phyloP scores from a whole-genome alignment of 2,113 vertebrate genomes.

The Leptodactylus fuscus region DNA sequence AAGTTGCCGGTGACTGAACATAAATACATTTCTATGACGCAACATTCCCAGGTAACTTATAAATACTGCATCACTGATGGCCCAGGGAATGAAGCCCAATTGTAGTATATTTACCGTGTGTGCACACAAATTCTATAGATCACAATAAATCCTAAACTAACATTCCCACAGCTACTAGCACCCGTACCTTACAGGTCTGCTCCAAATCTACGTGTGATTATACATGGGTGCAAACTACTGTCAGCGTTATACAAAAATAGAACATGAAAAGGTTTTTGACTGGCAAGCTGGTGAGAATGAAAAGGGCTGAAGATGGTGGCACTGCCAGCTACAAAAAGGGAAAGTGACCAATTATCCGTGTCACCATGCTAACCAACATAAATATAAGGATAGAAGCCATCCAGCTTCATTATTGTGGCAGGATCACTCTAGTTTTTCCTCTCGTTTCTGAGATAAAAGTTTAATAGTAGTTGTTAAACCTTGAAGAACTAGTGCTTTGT shows the following conservation, averaged over 20 bases:
- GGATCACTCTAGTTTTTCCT: neutral
- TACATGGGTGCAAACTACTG: conserved; percentile 7
- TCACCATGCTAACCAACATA: conserved; percentile 41
- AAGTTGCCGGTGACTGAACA: too few relatives aligned
- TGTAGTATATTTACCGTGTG: neutral
- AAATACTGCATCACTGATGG: too few relatives aligned
- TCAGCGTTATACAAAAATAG: neutral
- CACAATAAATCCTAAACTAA: neutral
- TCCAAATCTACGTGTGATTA: conserved; percentile 12
- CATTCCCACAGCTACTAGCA: neutral
- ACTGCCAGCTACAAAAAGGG: neutral
- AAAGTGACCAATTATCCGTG: neutral
- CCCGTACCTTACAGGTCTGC: neutral
- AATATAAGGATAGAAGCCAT: conserved; percentile 22
- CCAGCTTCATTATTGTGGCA: neutral
- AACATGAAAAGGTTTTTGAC: conserved; percentile 7
- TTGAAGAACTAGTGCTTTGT: too few relatives aligned
- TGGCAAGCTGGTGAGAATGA: neutral
- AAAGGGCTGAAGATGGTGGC: neutral
- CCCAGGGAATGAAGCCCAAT: too few relatives aligned
- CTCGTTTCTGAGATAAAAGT: conserved; percentile 8
- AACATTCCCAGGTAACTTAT: too few relatives aligned
- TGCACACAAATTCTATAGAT: neutral
- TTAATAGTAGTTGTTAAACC: neutral
- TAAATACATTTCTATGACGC: too few relatives aligned